A percentile compares a stretch with the other conserved stretches of the same genome.
Evolutionary conservation across 2,888 invertebrate species (phyloP).

Genomic region (Octodonta nipae): DNA sequence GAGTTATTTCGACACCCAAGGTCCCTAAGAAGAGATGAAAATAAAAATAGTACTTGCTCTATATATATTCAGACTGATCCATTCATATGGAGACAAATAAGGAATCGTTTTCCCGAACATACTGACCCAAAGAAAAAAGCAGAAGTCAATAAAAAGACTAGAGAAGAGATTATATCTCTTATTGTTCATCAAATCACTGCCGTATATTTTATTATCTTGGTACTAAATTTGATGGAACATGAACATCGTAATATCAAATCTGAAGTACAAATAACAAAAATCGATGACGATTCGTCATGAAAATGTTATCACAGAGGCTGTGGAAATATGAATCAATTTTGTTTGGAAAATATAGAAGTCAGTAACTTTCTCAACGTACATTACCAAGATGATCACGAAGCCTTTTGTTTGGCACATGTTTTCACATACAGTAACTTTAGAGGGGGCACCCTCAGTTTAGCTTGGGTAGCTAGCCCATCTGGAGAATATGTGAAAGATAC

Average conservation of each 20-base stretch:
- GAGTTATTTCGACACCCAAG: constrained; percentile 24
- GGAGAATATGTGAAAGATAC: constrained; percentile 95
- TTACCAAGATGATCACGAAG: constrained; percentile 91
- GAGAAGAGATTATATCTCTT: constrained; percentile 91
- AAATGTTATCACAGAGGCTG: constrained; percentile 45
- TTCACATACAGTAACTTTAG: constrained; percentile 97
- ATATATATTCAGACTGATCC: constrained; percentile 97
- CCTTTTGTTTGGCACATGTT: constrained; percentile 98
- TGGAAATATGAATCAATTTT: constrained; percentile 75
- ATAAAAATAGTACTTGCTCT: constrained; percentile 82
- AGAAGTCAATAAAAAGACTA: constrained; percentile 74
- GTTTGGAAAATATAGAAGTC: constrained; percentile 94
- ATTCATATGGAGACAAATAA: constrained; percentile 88
- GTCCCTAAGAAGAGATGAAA: constrained; percentile 52
- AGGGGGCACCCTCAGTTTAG: constrained; percentile 92
- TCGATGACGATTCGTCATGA: constrained; percentile 77
- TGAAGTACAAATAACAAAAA: constrained; percentile 85
- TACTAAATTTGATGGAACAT: constrained; percentile 81
- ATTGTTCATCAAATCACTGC: constrained; percentile 98
- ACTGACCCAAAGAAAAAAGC: constrained; percentile 51
- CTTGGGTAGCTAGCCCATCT: constrained; percentile 97
- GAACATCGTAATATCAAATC: constrained; percentile 91
- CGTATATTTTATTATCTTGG: constrained; percentile 94
- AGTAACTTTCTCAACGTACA: constrained; percentile 97
- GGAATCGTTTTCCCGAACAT: constrained; percentile 70